These are phyloP conservation scores for Aethes cnicana DNA, from an alignment of 2,888 invertebrate species.

Conservation along the genomic window DNA sequence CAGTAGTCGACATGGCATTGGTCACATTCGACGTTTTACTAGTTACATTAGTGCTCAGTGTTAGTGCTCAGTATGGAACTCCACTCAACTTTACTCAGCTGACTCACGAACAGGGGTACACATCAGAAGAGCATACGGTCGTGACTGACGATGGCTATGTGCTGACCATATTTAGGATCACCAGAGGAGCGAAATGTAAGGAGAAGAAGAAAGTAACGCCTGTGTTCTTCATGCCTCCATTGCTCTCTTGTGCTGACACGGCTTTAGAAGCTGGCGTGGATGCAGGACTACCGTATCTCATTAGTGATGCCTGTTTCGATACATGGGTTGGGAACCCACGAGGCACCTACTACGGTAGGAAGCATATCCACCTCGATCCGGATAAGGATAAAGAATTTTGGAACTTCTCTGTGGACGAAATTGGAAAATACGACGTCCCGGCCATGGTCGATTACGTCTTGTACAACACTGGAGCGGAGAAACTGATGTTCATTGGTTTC, in stretches of 20 bases:
- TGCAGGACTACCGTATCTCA: constrained; percentile 15
- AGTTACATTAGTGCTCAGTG: neutral
- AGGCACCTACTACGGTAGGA: constrained; percentile 59
- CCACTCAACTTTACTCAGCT: constrained; percentile 16
- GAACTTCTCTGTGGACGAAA: constrained; percentile 87
- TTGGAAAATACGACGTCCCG: constrained; percentile 86
- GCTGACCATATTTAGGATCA: constrained; percentile 16
- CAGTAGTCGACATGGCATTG: constrained; percentile 11
- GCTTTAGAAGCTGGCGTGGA: constrained; percentile 12
- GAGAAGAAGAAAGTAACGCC: constrained; percentile 9
- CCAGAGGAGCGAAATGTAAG: constrained; percentile 15
- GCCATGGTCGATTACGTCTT: constrained; percentile 47
- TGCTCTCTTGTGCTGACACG: constrained; percentile 11
- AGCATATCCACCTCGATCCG: constrained; percentile 60
- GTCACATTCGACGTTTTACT: constrained; percentile 1
- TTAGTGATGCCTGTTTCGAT: constrained; percentile 26
- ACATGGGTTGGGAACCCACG: constrained; percentile 26
- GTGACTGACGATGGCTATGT: constrained; percentile 23
- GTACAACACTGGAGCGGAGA: constrained; percentile 2
- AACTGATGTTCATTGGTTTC: constrained; percentile 80
- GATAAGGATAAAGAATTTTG: constrained; percentile 63
- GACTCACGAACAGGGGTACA: constrained; percentile 14
- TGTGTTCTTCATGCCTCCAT: constrained; percentile 22
- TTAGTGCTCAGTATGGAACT: neutral
- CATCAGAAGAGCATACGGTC: constrained; percentile 27